phyloP scores from a whole-genome alignment of 1,140 invertebrate genomes.

The Andricus grossulariae region DNA sequence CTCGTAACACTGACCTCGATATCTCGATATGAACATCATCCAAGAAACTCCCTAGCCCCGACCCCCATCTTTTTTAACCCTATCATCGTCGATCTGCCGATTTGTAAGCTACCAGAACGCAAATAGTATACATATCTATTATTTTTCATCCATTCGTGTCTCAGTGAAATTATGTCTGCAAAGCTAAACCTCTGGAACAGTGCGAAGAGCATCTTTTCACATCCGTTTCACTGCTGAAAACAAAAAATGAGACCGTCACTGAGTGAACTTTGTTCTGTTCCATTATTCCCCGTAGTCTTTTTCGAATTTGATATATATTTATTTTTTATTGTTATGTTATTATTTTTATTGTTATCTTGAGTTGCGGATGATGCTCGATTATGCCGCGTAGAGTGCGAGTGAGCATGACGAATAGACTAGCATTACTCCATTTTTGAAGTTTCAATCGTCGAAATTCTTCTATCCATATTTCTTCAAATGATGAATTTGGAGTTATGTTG shows the following conservation, averaged over 20 bases:
- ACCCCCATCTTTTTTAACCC: conserved; percentile 4
- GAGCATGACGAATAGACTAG: neutral
- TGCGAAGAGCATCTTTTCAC: neutral
- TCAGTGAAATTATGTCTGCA: neutral
- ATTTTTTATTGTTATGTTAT: neutral
- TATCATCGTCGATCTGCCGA: conserved; percentile 33
- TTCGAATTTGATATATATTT: neutral
- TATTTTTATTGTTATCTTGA: neutral
- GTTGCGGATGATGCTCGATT: neutral
- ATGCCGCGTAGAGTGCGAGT: neutral
- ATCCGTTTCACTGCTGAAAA: neutral
- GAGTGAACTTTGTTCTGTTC: neutral
- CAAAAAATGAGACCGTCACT: neutral
- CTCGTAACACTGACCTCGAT: conserved; percentile 39
- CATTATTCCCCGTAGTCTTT: neutral
- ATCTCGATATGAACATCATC: neutral
- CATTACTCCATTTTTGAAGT: neutral
- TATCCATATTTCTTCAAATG: no score
- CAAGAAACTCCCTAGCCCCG: conserved; percentile 17
- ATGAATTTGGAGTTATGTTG: no score
- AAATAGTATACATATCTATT: neutral
- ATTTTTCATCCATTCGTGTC: neutral
- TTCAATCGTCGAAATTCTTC: no score
- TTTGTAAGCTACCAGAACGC: neutral
- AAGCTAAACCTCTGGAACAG: neutral